Conservation (phyloP, 2,797 vertebrate species). For the Tamandua tetradactyla region DNA sequence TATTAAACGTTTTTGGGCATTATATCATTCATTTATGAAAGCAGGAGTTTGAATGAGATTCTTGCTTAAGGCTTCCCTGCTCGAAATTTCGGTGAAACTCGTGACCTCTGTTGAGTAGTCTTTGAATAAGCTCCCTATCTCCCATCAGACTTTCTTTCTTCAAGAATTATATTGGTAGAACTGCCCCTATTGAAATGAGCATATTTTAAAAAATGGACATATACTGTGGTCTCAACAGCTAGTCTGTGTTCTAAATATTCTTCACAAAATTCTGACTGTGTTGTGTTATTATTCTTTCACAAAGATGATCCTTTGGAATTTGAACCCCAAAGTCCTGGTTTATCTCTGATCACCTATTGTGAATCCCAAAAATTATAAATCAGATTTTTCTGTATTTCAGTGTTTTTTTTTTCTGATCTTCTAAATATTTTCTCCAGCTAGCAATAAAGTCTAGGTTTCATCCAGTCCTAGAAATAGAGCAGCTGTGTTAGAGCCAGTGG, state of each 20-base stretch:
- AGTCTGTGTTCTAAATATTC: slow-evolving; percentile 23
- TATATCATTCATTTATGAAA: background rate
- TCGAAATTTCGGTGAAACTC: background rate
- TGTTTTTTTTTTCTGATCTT: background rate
- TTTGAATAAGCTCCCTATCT: background rate
- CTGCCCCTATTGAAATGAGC: background rate
- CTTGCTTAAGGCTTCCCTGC: background rate
- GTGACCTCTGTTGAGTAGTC: background rate
- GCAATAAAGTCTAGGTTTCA: background rate
- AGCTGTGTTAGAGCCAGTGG: background rate
- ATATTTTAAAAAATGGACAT: background rate
- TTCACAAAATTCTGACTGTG: background rate
- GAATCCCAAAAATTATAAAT: background rate
- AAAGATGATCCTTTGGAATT: background rate
- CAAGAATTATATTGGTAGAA: background rate
- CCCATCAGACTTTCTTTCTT: background rate
- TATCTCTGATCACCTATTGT: background rate
- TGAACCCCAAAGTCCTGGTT: background rate
- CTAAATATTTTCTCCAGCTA: background rate
- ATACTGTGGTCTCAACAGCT: background rate
- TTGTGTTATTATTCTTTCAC: background rate
- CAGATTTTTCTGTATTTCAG: background rate
- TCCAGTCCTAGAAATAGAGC: background rate
- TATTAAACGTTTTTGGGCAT: background rate
- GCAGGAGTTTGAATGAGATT: background rate